These are phyloP conservation scores for Furcula furcula DNA, from an alignment of 2,888 invertebrate species.

Conservation along the genomic window DNA sequence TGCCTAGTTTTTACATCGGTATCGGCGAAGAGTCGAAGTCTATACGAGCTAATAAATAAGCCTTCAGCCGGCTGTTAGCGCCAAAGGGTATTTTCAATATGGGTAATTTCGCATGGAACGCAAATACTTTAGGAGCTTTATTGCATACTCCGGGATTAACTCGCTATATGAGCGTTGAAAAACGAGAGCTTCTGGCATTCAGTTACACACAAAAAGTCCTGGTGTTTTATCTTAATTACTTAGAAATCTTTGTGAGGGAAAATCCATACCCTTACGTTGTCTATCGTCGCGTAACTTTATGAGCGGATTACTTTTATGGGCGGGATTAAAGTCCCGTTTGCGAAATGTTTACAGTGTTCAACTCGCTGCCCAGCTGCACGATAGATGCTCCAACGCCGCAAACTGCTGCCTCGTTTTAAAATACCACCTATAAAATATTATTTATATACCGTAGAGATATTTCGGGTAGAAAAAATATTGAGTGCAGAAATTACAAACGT, in stretches of 20 bases:
- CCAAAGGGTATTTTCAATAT: conserved; percentile 79
- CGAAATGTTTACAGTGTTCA: conserved; percentile 74
- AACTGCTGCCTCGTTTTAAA: conserved; percentile 10
- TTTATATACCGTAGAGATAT: conserved; percentile 14
- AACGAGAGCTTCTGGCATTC: conserved; percentile 60
- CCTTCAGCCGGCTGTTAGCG: conserved; percentile 71
- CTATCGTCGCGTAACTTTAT: conserved; percentile 80
- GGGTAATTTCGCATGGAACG: conserved; percentile 77
- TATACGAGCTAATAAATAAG: conserved; percentile 68
- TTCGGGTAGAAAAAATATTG: conserved; percentile 11
- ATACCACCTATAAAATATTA: conserved; percentile 17
- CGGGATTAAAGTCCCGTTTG: conserved; percentile 76
- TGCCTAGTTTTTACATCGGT: conserved; percentile 46
- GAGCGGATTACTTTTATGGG: conserved; percentile 80
- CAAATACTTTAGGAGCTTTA: conserved; percentile 79
- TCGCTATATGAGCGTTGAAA: conserved; percentile 76
- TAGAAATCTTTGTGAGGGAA: conserved; percentile 76
- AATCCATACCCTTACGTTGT: conserved; percentile 79
- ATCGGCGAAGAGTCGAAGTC: conserved; percentile 42
- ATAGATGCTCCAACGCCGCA: conserved; percentile 18
- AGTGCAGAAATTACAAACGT: no score
- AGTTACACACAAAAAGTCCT: conserved; percentile 72
- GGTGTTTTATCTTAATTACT: conserved; percentile 81
- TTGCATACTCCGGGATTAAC: conserved; percentile 79
- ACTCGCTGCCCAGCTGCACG: conserved; percentile 54